Evolutionary conservation across 2,113 vertebrate genomes (phyloP).

Genomic region (Mormyrus lacerda): DNA sequence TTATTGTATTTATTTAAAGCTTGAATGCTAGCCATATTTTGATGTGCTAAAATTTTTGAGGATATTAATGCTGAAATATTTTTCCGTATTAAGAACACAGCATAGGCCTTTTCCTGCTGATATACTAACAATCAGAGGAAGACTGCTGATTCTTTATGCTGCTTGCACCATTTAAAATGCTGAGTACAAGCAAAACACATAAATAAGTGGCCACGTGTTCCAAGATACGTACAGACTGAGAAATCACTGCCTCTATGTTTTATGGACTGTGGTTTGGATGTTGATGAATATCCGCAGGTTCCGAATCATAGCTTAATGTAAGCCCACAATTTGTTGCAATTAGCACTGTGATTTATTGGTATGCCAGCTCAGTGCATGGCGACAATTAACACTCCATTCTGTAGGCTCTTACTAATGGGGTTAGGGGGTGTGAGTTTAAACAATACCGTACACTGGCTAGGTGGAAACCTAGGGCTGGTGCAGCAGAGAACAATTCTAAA

Average conservation of each 20-base stretch:
- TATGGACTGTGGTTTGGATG: conserved; percentile 58
- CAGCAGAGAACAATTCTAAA: neutral
- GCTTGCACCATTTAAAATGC: conserved; percentile 49
- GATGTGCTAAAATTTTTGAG: neutral
- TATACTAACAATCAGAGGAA: conserved; percentile 39
- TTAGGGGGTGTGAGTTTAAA: conserved; percentile 49
- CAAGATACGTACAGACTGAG: conserved; percentile 51
- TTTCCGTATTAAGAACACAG: conserved; percentile 34
- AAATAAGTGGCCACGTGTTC: conserved; percentile 55
- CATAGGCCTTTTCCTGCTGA: conserved; percentile 32
- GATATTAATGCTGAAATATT: neutral
- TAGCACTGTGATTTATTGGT: conserved; percentile 67
- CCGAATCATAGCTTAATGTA: conserved; percentile 72
- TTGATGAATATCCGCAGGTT: conserved; percentile 68
- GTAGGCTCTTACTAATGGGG: conserved; percentile 63
- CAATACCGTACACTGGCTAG: conserved; percentile 42
- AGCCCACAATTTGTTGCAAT: conserved; percentile 69
- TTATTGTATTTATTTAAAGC: neutral
- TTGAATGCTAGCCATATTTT: neutral
- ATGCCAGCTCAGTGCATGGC: conserved; percentile 54
- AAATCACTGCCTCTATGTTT: conserved; percentile 55
- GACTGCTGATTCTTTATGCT: conserved; percentile 51
- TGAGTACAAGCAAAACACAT: conserved; percentile 55
- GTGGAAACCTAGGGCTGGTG: neutral
- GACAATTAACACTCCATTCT: conserved; percentile 66